A percentile compares a stretch with the other conserved stretches of the same genome.
These are phyloP conservation scores for Euphydryas editha DNA, from an alignment of 2,888 invertebrate genomes.

Conservation along the genomic window DNA sequence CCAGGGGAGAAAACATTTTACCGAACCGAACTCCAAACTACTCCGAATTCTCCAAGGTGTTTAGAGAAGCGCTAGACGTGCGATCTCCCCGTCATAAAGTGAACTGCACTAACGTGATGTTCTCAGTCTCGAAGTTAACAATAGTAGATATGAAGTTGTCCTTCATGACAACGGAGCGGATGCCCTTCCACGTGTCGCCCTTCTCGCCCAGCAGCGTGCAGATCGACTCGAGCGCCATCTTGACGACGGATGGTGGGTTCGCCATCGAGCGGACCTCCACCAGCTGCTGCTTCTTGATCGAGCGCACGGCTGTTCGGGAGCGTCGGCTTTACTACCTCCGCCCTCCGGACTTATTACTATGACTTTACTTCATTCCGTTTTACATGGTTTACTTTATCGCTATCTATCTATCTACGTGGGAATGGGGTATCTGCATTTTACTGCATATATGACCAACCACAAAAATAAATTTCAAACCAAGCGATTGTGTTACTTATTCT, in stretches of 20 bases:
- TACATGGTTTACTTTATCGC: not conserved
- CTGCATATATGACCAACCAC: not conserved
- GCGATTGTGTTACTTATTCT: not conserved
- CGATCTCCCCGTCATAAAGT: constrained; percentile 45
- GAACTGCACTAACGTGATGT: constrained; percentile 90
- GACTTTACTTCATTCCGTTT: not conserved
- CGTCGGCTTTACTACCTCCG: constrained; percentile 44
- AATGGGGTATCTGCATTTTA: not conserved
- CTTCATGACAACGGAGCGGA: constrained; percentile 94
- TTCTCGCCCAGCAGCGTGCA: constrained; percentile 96
- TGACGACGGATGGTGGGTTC: constrained; percentile 96
- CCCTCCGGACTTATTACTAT: not conserved
- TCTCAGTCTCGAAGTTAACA: constrained; percentile 96
- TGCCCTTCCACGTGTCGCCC: constrained; percentile 96
- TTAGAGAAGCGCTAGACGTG: constrained; percentile 41
- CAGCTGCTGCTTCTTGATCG: constrained; percentile 97
- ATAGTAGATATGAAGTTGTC: constrained; percentile 98
- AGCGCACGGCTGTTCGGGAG: constrained; percentile 90
- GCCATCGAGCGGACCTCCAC: constrained; percentile 97
- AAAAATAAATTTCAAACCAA: not conserved
- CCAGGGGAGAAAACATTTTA: too few relatives aligned
- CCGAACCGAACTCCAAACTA: too few relatives aligned
- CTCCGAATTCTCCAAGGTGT: too few relatives aligned
- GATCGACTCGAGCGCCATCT: constrained; percentile 96
- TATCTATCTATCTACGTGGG: not conserved